These are phyloP conservation scores for Corella eumyota DNA, from an alignment of 23 tunicate genomes.

Conservation along the genomic window DNA sequence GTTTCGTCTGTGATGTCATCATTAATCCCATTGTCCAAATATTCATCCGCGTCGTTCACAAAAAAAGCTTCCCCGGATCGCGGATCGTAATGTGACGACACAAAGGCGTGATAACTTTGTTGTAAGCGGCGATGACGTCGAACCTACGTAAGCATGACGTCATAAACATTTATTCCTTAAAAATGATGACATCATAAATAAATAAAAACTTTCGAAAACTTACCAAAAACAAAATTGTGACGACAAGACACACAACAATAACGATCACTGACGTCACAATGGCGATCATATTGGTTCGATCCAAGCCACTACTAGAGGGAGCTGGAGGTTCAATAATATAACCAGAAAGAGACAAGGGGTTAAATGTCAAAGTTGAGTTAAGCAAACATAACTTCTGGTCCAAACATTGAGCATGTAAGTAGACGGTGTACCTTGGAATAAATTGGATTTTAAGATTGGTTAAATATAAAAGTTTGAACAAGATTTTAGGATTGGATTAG, in stretches of 20 bases:
- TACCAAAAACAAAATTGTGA: constrained; percentile 41
- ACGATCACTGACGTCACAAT: constrained; percentile 42
- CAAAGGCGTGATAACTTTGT: constrained; percentile 45
- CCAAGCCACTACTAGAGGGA: neutral
- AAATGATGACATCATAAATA: neutral
- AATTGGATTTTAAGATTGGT: no score
- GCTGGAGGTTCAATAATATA: constrained; percentile 1
- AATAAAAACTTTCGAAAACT: constrained; percentile 4
- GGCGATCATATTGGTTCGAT: constrained; percentile 29
- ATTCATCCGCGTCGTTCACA: constrained; percentile 40
- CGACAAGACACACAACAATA: constrained; percentile 13
- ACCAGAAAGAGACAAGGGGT: neutral
- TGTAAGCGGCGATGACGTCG: constrained; percentile 32
- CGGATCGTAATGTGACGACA: constrained; percentile 80
- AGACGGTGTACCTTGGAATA: constrained; percentile 59
- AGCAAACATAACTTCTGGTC: constrained; percentile 1
- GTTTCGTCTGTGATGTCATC: constrained; percentile 62
- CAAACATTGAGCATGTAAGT: constrained; percentile 13
- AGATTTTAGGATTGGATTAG: no score
- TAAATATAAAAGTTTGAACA: no score
- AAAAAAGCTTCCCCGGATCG: constrained; percentile 68
- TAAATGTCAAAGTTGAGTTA: neutral
- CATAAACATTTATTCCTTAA: neutral
- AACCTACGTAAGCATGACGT: constrained; percentile 29
- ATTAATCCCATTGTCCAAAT: constrained; percentile 35